Percentiles rank a stretch among this genome's conserved stretches.
These are phyloP conservation scores for Pluvialis apricaria DNA, from an alignment of 2,113 vertebrate species.

Conservation along the genomic window DNA sequence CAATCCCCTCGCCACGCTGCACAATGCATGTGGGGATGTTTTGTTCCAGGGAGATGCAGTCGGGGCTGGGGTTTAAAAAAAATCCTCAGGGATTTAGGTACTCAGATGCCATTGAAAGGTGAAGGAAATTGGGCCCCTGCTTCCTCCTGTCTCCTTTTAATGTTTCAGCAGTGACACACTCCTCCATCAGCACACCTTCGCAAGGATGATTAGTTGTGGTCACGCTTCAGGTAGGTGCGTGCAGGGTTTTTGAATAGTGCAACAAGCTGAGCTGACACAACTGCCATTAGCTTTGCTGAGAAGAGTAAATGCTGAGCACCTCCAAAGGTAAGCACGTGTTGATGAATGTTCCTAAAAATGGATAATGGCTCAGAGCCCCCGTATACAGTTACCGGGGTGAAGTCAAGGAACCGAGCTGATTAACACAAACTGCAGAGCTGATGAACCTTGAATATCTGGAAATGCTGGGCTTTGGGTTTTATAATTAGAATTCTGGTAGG, in stretches of 20 bases:
- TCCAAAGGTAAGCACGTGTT: background rate
- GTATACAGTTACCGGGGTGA: background rate
- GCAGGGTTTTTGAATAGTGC: accelerated
- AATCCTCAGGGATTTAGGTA: accelerated
- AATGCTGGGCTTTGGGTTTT: background rate
- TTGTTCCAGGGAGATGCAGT: background rate
- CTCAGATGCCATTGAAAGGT: background rate
- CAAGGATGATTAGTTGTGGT: accelerated
- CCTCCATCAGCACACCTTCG: too few species aligned
- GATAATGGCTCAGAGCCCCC: background rate
- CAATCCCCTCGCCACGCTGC: background rate
- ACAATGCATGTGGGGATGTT: background rate
- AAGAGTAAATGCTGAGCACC: background rate
- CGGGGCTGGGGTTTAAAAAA: background rate
- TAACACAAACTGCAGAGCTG: background rate
- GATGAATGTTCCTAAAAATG: background rate
- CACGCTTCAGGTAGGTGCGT: accelerated
- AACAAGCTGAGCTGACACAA: background rate
- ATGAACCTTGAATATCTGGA: background rate
- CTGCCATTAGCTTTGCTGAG: background rate
- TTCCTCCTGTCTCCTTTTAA: background rate
- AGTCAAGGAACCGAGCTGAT: background rate
- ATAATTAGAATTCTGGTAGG: background rate
- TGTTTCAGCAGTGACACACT: too few species aligned
- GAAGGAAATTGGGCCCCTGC: background rate